phyloP scores from a whole-genome alignment of 2,797 vertebrate species.

The Karalla daura region DNA sequence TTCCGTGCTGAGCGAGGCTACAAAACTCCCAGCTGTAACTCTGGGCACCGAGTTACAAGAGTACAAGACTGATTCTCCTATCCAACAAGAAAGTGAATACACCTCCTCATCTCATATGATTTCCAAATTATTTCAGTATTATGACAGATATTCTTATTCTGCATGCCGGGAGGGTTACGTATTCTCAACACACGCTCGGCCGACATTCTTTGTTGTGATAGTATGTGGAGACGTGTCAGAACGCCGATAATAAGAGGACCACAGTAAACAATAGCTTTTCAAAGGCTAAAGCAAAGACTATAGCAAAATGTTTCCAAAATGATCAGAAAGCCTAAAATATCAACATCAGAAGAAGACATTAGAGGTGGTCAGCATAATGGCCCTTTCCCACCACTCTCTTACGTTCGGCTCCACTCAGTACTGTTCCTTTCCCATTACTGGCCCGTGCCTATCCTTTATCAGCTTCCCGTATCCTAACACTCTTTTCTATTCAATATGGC shows the following conservation, averaged over 20 bases:
- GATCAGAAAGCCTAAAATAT: conserved; percentile 2
- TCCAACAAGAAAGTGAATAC: neutral
- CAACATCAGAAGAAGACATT: conserved; percentile 14
- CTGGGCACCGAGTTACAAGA: no score
- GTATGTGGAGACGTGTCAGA: no score
- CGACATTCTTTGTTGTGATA: no score
- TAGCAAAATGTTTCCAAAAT: conserved; percentile 1
- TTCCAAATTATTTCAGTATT: neutral
- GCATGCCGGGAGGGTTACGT: neutral
- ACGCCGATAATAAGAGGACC: neutral
- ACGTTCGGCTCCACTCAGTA: no score
- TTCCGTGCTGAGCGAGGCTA: no score
- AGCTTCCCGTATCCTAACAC: no score
- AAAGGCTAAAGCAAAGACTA: neutral
- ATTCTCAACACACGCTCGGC: neutral
- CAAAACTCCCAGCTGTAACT: neutral
- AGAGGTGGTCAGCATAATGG: conserved; percentile 29
- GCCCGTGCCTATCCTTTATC: no score
- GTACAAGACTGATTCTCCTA: no score
- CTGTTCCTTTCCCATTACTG: no score
- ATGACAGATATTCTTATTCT: neutral
- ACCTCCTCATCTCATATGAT: neutral
- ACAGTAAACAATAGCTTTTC: neutral
- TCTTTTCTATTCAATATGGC: no score
- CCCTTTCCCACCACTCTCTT: no score